phyloP scores from a whole-genome alignment of 2,888 invertebrate genomes.

The Ischnura elegans region DNA sequence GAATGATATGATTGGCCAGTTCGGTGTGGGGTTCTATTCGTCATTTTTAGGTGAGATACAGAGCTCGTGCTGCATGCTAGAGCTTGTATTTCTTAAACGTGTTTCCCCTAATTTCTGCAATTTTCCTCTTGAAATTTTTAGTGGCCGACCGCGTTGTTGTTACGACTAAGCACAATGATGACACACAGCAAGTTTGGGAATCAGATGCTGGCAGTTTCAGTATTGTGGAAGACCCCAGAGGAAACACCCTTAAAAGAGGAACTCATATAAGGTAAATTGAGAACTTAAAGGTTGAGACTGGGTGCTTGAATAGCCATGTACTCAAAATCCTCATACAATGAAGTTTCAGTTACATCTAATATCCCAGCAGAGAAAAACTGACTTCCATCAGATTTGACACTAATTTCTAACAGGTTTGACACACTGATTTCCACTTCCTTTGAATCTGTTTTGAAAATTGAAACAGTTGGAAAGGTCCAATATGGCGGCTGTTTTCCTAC shows the following conservation, averaged over 20 bases:
- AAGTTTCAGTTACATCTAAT: too few species aligned
- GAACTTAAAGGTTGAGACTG: too few species aligned
- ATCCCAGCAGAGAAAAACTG: too few species aligned
- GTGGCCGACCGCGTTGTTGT: conserved; percentile 98
- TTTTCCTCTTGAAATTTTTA: conserved; percentile 72
- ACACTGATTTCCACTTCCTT: too few species aligned
- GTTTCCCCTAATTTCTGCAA: not conserved
- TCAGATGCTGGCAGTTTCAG: conserved; percentile 95
- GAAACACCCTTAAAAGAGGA: conserved; percentile 93
- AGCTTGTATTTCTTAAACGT: not conserved
- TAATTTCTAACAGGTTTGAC: too few species aligned
- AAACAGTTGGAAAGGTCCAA: too few species aligned
- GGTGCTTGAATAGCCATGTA: too few species aligned
- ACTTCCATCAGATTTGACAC: too few species aligned
- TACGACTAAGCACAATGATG: conserved; percentile 96
- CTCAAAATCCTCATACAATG: too few species aligned
- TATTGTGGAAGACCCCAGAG: conserved; percentile 96
- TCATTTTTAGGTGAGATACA: conserved; percentile 85
- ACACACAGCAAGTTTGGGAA: conserved; percentile 98
- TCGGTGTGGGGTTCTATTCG: conserved; percentile 99
- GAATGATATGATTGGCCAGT: conserved; percentile 99
- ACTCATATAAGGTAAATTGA: conserved; percentile 87
- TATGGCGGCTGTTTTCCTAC: too few species aligned
- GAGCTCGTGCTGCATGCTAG: not conserved
- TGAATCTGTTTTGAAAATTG: too few species aligned